Evolutionary conservation across 2,888 invertebrate species (phyloP).

Genomic region (Hirudinaria manillensis): DNA sequence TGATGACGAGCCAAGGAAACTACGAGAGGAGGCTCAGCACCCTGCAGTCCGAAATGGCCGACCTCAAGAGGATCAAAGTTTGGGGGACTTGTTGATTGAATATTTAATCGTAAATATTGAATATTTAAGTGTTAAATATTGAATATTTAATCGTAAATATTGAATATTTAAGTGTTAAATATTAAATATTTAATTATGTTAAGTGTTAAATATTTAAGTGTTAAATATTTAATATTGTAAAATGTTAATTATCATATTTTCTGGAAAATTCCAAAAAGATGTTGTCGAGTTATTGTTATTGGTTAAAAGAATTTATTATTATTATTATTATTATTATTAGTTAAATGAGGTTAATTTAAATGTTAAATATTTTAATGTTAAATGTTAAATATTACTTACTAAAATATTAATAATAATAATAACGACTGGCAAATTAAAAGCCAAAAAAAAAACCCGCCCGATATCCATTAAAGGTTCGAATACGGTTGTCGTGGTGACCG

Average conservation of each 20-base stretch:
- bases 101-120: conserved; percentile 45
- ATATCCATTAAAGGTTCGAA: conserved; percentile 6
- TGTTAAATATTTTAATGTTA: too few species aligned
- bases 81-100: not conserved
- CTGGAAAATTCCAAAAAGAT: too few species aligned
- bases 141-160: not conserved
- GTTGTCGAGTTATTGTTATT: conserved; percentile 16
- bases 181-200: not conserved
- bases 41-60: conserved; percentile 68
- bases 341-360: too few species aligned
- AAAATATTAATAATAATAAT: too few species aligned
- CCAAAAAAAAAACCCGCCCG: too few species aligned
- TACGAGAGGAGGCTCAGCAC: conserved; percentile 69
- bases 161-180: conserved; percentile 66
- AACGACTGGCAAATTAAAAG: too few species aligned
- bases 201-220: too few species aligned
- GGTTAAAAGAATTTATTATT: not conserved
- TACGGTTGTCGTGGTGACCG: not conserved
- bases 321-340: too few species aligned
- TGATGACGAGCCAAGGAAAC: conserved; percentile 72
- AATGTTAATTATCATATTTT: too few species aligned
- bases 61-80: conserved; percentile 79
- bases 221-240: too few species aligned
- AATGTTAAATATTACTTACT: too few species aligned
- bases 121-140: conserved; percentile 64